phyloP scores from a whole-genome alignment of 2,797 vertebrate species.

The Babyrousa celebensis region DNA sequence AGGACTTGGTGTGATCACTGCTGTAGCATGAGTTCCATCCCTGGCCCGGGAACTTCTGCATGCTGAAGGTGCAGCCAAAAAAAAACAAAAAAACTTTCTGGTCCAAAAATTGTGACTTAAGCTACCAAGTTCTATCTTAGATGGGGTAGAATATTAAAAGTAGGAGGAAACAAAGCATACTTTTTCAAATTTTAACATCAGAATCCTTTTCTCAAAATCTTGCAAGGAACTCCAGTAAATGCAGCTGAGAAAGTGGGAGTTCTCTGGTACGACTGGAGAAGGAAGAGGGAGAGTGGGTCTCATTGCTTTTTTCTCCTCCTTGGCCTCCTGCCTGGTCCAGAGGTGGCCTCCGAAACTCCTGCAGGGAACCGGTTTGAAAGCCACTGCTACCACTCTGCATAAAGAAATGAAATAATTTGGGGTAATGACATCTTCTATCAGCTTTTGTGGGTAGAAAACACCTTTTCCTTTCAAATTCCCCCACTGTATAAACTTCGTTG shows the following conservation, averaged over 20 bases:
- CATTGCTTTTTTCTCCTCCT: rapidly evolving
- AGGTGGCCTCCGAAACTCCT: neutral
- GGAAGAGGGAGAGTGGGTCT: neutral
- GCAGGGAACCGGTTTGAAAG: neutral
- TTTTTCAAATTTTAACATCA: neutral
- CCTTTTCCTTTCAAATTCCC: neutral
- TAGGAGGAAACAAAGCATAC: neutral
- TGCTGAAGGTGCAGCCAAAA: too few species aligned
- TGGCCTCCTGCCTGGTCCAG: too few species aligned
- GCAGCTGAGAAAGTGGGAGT: neutral
- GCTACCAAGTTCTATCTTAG: neutral
- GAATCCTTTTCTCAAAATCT: slow-evolving; percentile 18
- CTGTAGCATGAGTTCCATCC: too few species aligned
- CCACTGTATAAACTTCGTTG: neutral
- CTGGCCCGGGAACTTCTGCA: too few species aligned
- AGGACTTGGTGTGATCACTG: too few species aligned
- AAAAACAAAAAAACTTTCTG: too few species aligned
- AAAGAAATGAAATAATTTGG: neutral
- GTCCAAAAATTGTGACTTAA: neutral
- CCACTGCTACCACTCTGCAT: neutral
- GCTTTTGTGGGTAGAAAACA: neutral
- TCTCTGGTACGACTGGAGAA: neutral
- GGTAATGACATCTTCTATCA: neutral
- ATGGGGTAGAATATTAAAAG: slow-evolving; percentile 2
- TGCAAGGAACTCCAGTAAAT: neutral